Percentiles rank a stretch among this genome's conserved stretches.
Evolutionary conservation across 2,797 vertebrate genomes (phyloP).

Genomic region (Telmatherina bonti): DNA sequence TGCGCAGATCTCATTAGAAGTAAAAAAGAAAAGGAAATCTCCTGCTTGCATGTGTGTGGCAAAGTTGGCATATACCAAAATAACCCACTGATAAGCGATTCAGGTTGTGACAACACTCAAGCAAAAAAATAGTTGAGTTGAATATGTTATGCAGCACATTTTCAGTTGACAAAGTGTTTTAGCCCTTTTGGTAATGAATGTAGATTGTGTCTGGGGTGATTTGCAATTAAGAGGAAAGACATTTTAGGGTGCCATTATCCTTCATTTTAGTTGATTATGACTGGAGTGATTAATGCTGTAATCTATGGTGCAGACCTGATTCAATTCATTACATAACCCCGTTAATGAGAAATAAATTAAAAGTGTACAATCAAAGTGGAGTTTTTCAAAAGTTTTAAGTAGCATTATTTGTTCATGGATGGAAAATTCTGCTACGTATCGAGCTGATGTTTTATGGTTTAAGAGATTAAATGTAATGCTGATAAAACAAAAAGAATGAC

Average conservation of each 20-base stretch:
- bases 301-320: conserved; percentile 54
- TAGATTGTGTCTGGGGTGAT: conserved; percentile 51
- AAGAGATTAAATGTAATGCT: neutral
- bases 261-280: conserved; percentile 68
- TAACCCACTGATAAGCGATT: neutral
- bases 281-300: conserved; percentile 68
- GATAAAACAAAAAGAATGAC: neutral
- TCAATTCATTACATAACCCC: conserved; percentile 54
- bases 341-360: conserved; percentile 60
- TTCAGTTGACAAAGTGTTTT: conserved; percentile 10
- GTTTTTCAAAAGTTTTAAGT: conserved; percentile 27
- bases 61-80: neutral
- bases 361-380: conserved; percentile 61
- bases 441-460: neutral
- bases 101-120: neutral
- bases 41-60: neutral
- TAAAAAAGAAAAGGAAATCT: neutral
- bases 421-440: conserved; percentile 6
- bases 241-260: conserved; percentile 61
- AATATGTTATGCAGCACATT: neutral
- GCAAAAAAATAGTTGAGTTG: conserved; percentile 1
- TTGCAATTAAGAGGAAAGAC: conserved; percentile 63
- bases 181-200: conserved; percentile 48
- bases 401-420: conserved; percentile 44
- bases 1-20: conserved; percentile 6